phyloP scores from a whole-genome alignment of 2,888 invertebrate species.

The Ectobius pallidus region DNA sequence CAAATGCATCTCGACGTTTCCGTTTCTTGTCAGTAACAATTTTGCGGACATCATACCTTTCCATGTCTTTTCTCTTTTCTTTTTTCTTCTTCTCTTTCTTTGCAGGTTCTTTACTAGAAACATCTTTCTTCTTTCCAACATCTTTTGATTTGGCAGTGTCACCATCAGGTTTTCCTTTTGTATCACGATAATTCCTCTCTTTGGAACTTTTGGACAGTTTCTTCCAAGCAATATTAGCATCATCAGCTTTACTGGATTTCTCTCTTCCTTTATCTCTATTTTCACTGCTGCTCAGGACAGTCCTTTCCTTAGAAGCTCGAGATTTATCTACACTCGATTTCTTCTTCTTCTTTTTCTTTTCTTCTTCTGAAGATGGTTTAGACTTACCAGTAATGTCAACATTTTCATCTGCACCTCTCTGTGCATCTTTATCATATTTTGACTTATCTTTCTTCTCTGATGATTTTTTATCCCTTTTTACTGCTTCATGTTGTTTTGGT shows the following conservation, averaged over 20 bases:
- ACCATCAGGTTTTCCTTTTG: conserved; percentile 58
- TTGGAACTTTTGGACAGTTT: conserved; percentile 79
- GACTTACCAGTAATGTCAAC: conserved; percentile 45
- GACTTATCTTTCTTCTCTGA: conserved; percentile 45
- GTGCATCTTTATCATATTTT: conserved; percentile 47
- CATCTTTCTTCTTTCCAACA: conserved; percentile 51
- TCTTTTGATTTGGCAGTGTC: conserved; percentile 53
- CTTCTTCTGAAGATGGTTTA: conserved; percentile 41
- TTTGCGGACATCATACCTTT: conserved; percentile 82
- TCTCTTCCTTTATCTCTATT: conserved; percentile 58
- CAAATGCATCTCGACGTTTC: conserved; percentile 76
- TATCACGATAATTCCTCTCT: conserved; percentile 73
- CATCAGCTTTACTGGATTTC: conserved; percentile 54
- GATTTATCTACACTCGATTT: conserved; percentile 43
- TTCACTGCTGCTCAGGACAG: conserved; percentile 44
- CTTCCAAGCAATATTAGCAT: conserved; percentile 68
- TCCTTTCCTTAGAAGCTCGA: conserved; percentile 44
- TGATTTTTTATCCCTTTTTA: conserved; percentile 44
- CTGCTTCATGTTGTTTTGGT: conserved; percentile 52
- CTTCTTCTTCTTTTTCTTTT: conserved; percentile 61
- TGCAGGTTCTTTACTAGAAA: conserved; percentile 51
- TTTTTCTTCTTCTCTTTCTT: conserved; percentile 54
- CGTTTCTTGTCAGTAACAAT: conserved; percentile 70
- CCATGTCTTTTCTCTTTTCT: conserved; percentile 77
- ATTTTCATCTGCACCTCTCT: conserved; percentile 49